Conservation (phyloP, 2,113 vertebrate genomes). For the Aspidoscelis tigris region DNA sequence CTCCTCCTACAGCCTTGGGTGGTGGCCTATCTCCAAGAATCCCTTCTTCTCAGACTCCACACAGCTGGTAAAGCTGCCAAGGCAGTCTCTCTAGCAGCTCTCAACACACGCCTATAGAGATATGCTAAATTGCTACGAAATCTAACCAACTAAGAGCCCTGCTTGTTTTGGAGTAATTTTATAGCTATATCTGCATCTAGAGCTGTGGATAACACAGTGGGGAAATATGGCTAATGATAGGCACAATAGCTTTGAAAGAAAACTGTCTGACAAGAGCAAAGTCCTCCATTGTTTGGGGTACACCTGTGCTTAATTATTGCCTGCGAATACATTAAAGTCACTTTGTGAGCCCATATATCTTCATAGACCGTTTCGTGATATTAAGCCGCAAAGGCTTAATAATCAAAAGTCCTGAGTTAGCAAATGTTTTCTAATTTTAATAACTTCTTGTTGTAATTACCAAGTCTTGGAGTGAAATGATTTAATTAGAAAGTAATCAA, state of each 20-base stretch:
- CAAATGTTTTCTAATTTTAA: conserved; percentile 89
- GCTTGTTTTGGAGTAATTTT: conserved; percentile 45
- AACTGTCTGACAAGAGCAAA: conserved; percentile 68
- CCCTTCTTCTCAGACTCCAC: too few species aligned
- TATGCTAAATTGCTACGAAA: neutral
- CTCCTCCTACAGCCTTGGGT: too few species aligned
- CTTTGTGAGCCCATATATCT: conserved; percentile 79
- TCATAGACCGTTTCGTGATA: conserved; percentile 80
- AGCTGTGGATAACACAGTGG: conserved; percentile 52
- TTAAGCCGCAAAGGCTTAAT: conserved; percentile 83
- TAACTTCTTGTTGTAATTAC: conserved; percentile 89
- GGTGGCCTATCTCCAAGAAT: too few species aligned
- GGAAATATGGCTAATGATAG: conserved; percentile 57
- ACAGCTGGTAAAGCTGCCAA: too few species aligned
- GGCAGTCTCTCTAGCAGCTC: too few species aligned
- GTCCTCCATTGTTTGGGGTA: conserved; percentile 69
- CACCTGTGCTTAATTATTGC: conserved; percentile 83
- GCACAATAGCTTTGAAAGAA: conserved; percentile 72
- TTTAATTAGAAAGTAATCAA: conserved; percentile 90
- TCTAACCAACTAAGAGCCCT: neutral
- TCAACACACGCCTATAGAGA: neutral
- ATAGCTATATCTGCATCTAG: conserved; percentile 15
- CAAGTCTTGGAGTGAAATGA: conserved; percentile 86
- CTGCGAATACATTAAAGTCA: conserved; percentile 80
- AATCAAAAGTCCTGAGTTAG: conserved; percentile 87